Base-by-base conservation (phyloP, 2,113 vertebrate genomes). In the Chrysochloris asiatica region DNA sequence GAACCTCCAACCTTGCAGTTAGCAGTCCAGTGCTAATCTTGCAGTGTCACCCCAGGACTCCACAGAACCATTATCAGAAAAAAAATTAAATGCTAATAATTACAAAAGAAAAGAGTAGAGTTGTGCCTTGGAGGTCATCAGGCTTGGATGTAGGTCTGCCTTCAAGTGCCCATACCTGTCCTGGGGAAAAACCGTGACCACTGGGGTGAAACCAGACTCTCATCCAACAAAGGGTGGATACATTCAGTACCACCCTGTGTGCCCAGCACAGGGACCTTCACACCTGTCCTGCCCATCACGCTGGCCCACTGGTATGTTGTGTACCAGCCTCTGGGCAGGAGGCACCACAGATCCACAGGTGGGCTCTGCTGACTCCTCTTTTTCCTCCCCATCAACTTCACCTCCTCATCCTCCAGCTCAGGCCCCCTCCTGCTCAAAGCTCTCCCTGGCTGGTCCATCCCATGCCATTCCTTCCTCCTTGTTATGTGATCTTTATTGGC, bases 281-380 rank as follows among this genome's bases (percentile, higher is more conserved):
- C 61, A 14, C 36, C 16, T 13, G 24, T 11, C 38, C 33, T 26
- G 33, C 30, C 36, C 36, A 11, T 48, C 73, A 59, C 41, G 2
- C 26, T 2, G 3, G 41, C n/a, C 0, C 24, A 0, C 0, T 1
- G 19, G 33, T 50, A 36, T 6, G 41, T 56, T 2, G 1, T 36
- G 26, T 8, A 6, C 75, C 24, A 83, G 71, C 7, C 56, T 30
- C 3, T 1, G 50, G 2, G 41, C 13, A 65, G 36, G 5, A 56
- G 45, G 43, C 13, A 28, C 14, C 33, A 28, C 22, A 8, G 30
- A 43, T 36, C 79, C 33, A 21, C 69, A 71, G 24, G 28, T n/a
- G 83, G 47, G 41, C 28, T 69, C 16, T 77, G 6, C 36, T 4
- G 65, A 75, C 45, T 3, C 13, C 21, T 7, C 14, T 21, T 7